Base-by-base conservation (phyloP, 2,888 invertebrate genomes). In the Tanaodytes sp. region DNA sequence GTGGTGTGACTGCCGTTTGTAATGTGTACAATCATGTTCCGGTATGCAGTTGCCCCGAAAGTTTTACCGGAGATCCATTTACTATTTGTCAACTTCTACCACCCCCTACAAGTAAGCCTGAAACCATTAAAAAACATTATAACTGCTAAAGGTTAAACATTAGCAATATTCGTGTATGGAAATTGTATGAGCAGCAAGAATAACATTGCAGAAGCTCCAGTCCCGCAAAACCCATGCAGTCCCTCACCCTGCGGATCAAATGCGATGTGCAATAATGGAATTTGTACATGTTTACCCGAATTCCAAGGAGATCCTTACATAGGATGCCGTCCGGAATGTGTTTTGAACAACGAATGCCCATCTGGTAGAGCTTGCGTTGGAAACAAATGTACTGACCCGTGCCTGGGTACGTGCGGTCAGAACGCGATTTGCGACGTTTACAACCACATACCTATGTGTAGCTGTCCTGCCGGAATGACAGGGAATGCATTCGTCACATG, bases 331-430 rank as follows among this genome's bases (percentile, higher is more conserved):
- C 94, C 94, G 3, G 94, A 94, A 85, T 95, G 95, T 84, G 89
- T 93, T 0, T 86, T 92, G 8, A 95, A 92, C 81, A 89, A 91
- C 0, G 94, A 95, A 77, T 96, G 95, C 81, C 85, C 91, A 0
- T 84, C 88, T 52, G 89, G 92, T 79, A 90, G 89, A 79, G 91
- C 94, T 14, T 96, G 96, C 80, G 86, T 91, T 27, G 89, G 91
- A 74, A 91, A 91, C 69, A 94, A 94, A 86, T 96, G 95, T 81
- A 85, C 89, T 15, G 90, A 95, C 84, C 95, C 95, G 2, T 95
- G 95, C 76, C 88, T 89, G 14, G 91, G 91, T 73, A 91, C 91
- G 77, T 95, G 95, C 80, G 95, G 93, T 11, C 84, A 88, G 51
- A 91, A 91, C 80, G 92, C 94, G 1, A 87, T 91, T 64, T 95